A percentile compares a stretch with the other conserved stretches of the same genome.
phyloP scores from a whole-genome alignment of 2,888 invertebrate species.

The Operophtera brumata region DNA sequence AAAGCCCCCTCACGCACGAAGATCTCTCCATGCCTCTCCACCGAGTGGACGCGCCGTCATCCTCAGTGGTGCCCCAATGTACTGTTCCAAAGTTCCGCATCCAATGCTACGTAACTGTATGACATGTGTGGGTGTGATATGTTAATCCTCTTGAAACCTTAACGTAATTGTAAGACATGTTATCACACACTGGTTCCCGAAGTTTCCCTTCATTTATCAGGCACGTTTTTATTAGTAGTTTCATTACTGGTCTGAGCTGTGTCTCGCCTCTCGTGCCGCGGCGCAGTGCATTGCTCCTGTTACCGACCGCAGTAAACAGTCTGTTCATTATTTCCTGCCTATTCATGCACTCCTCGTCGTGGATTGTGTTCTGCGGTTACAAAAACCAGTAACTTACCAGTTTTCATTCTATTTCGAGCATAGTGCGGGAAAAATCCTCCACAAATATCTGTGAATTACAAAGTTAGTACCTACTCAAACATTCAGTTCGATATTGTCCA shows the following conservation, averaged over 20 bases:
- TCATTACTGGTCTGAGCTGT: not conserved
- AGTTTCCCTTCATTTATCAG: no score
- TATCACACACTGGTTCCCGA: no score
- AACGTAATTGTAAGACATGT: no score
- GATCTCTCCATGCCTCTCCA: no score
- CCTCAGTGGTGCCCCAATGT: no score
- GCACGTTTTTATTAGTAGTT: not conserved
- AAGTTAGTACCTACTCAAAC: not conserved
- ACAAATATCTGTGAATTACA: not conserved
- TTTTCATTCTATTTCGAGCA: conserved; percentile 1
- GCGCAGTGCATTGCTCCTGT: conserved; percentile 16
- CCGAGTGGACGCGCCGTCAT: no score
- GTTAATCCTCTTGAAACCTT: no score
- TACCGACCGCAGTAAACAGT: conserved; percentile 10
- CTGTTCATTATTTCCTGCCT: conserved; percentile 18
- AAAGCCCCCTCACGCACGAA: no score
- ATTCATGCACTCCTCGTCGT: conserved; percentile 14
- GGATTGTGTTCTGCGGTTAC: conserved; percentile 6
- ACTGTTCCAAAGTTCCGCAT: no score
- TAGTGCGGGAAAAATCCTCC: not conserved
- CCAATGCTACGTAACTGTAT: no score
- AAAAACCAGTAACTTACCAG: not conserved
- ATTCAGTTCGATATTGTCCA: no score
- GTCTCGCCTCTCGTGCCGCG: not conserved
- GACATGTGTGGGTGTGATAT: no score